These are phyloP conservation scores for Megathymus violae DNA, from an alignment of 1,140 invertebrate genomes.

Conservation along the genomic window DNA sequence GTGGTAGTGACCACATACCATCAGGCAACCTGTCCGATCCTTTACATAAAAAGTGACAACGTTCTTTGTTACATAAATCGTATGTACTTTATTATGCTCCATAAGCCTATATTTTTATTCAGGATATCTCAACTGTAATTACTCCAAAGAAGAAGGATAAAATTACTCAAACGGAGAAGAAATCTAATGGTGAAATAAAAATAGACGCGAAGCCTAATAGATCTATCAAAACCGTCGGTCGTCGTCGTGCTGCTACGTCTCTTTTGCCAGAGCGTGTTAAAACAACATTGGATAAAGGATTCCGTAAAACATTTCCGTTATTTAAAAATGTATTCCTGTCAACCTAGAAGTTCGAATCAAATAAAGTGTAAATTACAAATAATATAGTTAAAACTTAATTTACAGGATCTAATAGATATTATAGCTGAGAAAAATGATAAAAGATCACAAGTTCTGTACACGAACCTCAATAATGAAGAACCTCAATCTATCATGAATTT, in stretches of 20 bases:
- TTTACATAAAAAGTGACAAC: not conserved
- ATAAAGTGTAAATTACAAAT: constrained; percentile 17
- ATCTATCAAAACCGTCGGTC: not conserved
- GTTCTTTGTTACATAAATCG: not conserved
- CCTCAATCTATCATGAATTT: constrained; percentile 51
- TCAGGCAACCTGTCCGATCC: no score
- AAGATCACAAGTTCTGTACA: constrained; percentile 45
- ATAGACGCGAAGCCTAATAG: not conserved
- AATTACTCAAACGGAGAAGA: constrained; percentile 34
- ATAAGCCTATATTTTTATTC: no score
- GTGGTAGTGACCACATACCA: no score
- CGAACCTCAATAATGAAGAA: constrained; percentile 39
- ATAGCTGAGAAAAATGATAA: constrained; percentile 53
- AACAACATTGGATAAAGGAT: no score
- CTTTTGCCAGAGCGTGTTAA: not conserved
- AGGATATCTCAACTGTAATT: not conserved
- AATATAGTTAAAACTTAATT: constrained; percentile 2
- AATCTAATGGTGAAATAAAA: not conserved
- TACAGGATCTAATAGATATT: constrained; percentile 62
- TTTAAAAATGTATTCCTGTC: constrained; percentile 40
- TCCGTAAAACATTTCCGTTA: no score
- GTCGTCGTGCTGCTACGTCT: constrained; percentile 9
- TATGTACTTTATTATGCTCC: no score
- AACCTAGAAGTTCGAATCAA: no score
- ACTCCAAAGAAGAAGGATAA: constrained; percentile 21